Conservation (phyloP, 2,797 vertebrate genomes). For the Enteromius anoplus region DNA sequence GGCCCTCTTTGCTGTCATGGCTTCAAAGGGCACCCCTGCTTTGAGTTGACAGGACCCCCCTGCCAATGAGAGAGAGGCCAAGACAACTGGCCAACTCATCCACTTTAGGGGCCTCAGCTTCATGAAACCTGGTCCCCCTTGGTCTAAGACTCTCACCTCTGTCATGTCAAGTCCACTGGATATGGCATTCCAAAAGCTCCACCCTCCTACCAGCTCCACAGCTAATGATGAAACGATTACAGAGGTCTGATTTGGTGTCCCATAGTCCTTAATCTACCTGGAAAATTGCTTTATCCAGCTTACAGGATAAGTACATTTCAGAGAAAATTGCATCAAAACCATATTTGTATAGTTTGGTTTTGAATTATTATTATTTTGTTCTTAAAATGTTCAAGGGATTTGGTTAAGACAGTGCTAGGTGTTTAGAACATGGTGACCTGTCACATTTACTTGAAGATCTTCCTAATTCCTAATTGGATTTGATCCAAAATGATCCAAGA, state of each 20-base stretch:
- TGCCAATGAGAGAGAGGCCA: conserved; percentile 56
- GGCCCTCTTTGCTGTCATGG: conserved; percentile 66
- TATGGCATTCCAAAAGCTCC: conserved; percentile 6
- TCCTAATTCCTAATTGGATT: conserved; percentile 8
- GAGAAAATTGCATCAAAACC: not conserved
- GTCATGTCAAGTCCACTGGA: conserved; percentile 39
- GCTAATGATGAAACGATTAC: not conserved
- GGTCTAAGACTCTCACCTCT: conserved; percentile 25
- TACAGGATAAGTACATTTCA: conserved; percentile 2
- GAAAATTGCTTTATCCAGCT: conserved; percentile 9
- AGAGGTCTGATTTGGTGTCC: not conserved
- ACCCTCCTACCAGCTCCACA: not conserved
- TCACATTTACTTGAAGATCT: not conserved
- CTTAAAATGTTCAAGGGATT: not conserved
- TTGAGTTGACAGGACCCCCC: conserved; percentile 69
- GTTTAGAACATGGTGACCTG: not conserved
- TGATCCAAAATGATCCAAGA: conserved; percentile 16
- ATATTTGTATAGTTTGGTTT: not conserved
- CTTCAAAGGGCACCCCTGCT: conserved; percentile 67
- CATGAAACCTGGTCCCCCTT: not conserved
- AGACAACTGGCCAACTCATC: conserved; percentile 46
- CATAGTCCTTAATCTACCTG: not conserved
- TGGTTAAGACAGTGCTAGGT: not conserved
- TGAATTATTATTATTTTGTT: too few species aligned
- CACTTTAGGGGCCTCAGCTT: conserved; percentile 19